phyloP scores from a whole-genome alignment of 1,140 invertebrate species.

The Laupala kohalensis region DNA sequence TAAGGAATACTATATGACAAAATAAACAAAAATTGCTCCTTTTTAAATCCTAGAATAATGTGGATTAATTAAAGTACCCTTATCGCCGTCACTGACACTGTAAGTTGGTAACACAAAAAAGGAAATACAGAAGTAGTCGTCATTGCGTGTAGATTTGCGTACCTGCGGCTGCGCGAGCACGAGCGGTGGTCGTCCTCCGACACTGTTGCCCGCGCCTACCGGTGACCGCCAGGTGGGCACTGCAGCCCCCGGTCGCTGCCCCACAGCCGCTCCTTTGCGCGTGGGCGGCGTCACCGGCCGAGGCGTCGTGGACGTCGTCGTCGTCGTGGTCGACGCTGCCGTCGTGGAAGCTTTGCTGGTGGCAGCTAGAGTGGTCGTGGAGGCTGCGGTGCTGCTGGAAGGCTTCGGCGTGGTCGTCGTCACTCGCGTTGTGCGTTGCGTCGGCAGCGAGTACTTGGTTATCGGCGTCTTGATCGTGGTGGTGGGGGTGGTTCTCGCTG shows the following conservation, averaged over 20 bases:
- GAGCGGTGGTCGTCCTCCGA: slow-evolving; percentile 44
- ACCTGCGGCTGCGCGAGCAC: not conserved
- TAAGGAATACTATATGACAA: no score
- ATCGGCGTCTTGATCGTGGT: no score
- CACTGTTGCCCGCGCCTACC: no score
- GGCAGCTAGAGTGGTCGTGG: slow-evolving; percentile 26
- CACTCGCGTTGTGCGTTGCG: no score
- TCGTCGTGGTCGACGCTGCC: not conserved
- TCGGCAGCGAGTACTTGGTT: no score
- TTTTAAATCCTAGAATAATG: no score
- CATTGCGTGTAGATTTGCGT: no score
- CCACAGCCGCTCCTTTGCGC: not conserved
- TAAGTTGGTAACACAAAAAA: no score
- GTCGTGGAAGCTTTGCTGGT: slow-evolving; percentile 11
- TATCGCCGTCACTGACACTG: no score
- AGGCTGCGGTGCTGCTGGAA: slow-evolving; percentile 17
- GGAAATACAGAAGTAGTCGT: no score
- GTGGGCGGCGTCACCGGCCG: not conserved
- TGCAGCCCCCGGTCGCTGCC: slow-evolving; percentile 28
- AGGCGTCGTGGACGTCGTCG: not conserved
- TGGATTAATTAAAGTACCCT: no score
- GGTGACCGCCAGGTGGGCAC: slow-evolving; percentile 55
- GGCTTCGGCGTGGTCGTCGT: slow-evolving; percentile 10
- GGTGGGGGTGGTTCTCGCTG: slow-evolving; percentile 1
- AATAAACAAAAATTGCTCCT: no score